Percentiles rank a stretch among this genome's conserved stretches.
Conservation (phyloP, 2,888 invertebrate genomes). For the Alcis repandata region DNA sequence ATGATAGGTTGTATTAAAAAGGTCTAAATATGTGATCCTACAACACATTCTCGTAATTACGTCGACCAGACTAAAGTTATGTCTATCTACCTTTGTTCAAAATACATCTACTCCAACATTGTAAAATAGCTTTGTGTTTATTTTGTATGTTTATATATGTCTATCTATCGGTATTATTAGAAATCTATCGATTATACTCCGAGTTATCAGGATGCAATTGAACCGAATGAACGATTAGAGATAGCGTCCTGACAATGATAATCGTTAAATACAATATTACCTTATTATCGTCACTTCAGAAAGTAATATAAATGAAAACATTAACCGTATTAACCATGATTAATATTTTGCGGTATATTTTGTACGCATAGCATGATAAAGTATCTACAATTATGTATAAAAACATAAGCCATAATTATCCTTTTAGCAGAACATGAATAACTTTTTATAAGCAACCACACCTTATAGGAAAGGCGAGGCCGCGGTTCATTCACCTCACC, state of each 20-base stretch:
- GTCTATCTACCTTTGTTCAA: too few relatives aligned
- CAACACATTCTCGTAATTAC: too few relatives aligned
- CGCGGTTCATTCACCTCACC: slow-evolving; percentile 45
- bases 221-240: slow-evolving; percentile 35
- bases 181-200: slow-evolving; percentile 42
- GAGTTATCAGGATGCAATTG: slow-evolving; percentile 39
- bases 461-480: slow-evolving; percentile 26
- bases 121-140: not conserved
- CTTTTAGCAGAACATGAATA: slow-evolving; percentile 18
- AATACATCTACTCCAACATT: not conserved
- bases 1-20: not conserved
- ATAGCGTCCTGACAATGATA: slow-evolving; percentile 7
- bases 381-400: slow-evolving; percentile 12
- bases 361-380: not conserved
- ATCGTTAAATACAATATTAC: not conserved
- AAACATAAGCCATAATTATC: slow-evolving; percentile 23
- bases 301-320: too few relatives aligned
- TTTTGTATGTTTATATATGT: not conserved
- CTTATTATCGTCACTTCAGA: not conserved
- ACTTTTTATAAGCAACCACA: slow-evolving; percentile 27
- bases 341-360: not conserved
- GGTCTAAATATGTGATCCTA: too few relatives aligned
- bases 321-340: too few relatives aligned
- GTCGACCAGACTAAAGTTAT: too few relatives aligned
- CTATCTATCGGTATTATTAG: not conserved